Conservation (phyloP, 64 coral and sea anemone genomes). For the Montipora sp. region DNA sequence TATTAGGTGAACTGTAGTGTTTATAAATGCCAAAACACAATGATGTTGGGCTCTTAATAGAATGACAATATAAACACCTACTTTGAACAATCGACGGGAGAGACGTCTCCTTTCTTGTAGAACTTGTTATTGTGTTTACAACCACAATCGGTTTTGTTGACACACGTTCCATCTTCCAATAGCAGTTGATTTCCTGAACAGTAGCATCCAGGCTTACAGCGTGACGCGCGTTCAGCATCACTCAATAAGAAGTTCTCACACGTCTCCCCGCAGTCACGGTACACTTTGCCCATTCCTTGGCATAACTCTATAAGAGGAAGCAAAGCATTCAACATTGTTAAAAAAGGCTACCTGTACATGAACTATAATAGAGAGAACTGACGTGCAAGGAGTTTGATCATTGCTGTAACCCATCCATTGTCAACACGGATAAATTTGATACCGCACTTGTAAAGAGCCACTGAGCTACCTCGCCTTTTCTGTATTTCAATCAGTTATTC, state of each 20-base stretch:
- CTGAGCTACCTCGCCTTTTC: too few relatives aligned
- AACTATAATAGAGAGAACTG: too few relatives aligned
- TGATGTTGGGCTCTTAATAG: too few relatives aligned
- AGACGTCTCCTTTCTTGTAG: constrained; percentile 77
- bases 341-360: not conserved
- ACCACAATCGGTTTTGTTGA: constrained; percentile 68
- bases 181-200: constrained; percentile 70
- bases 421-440: too few relatives aligned
- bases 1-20: too few relatives aligned
- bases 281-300: constrained; percentile 58
- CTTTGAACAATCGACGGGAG: constrained; percentile 97
- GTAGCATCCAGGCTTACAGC: constrained; percentile 87
- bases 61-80: constrained; percentile 1
- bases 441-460: too few relatives aligned
- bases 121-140: constrained; percentile 92
- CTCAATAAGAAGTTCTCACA: constrained; percentile 81
- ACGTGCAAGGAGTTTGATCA: too few relatives aligned
- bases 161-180: constrained; percentile 83
- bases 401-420: too few relatives aligned
- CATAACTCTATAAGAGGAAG: constrained; percentile 64
- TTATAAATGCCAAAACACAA: not conserved
- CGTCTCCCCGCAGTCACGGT: constrained; percentile 80
- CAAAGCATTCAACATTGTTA: not conserved
- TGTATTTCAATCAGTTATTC: too few relatives aligned
- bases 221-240: not conserved